Base-by-base conservation (phyloP, 2,888 invertebrate species). In the Strigamia crassipes region DNA sequence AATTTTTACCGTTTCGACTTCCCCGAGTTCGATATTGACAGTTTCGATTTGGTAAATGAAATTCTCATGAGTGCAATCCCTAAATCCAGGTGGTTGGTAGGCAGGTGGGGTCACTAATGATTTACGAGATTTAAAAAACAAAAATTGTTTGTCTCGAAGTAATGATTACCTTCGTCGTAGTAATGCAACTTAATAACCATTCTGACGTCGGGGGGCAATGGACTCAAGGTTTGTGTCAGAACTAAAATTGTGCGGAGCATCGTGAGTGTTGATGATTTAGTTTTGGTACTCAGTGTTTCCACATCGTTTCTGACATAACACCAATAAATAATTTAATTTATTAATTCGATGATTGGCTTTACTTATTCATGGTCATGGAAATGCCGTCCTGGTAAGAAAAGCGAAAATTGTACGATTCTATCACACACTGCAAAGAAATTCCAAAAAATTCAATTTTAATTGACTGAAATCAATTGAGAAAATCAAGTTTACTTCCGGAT, bases 11-110 rank as follows among this genome's bases (percentile, higher is more conserved):
- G 83, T 83, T 84, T 84, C 77, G 15, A 89, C 87, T 85, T 88
- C 87, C 61, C 89, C 89, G 83, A 88, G 85, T 84, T 86, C 87
- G 73, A 88, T 86, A 78, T 87, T 87, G 82, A 87, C 84, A 1
- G 88, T 86, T 79, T 88, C 87, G 18, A 86, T 86, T 78, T 86
- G 86, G 86, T 87, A 88, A 5, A 82, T 83, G 83, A 87, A 88
- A 80, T 79, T 84, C 42, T 86, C 86, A 82, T 83, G 84, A 27
- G 86, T 85, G 31, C 87, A 85, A 42, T 87, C 82, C 73, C 86
- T 86, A 84, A 89, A 89, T 79, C 89, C 88, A 80, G 87, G 87
- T 5, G 89, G 89, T 83, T 89, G 88, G 86, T 89, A 89, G 83
- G 88, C 87, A 27, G 84, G 79, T 46, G 89, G 89, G 5, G 89